Evolutionary conservation across 23 tunicate species (phyloP).

Genomic region (Clavelina lepadiformis): DNA sequence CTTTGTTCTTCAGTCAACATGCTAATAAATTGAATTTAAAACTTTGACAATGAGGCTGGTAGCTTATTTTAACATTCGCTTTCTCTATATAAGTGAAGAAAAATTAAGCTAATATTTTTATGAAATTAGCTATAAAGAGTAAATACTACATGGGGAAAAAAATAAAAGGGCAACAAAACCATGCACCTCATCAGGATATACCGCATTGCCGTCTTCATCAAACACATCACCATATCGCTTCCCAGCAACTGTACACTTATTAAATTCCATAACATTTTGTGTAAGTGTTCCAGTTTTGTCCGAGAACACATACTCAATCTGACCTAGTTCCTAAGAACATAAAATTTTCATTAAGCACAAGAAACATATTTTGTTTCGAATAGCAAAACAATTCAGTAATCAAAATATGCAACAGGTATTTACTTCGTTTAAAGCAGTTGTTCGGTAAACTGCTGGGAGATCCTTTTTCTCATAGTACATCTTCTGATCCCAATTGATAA

Average conservation of each 20-base stretch:
- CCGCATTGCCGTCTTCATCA: constrained; percentile 35
- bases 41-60: too few species aligned
- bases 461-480: constrained; percentile 93
- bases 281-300: constrained; percentile 99
- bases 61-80: too few species aligned
- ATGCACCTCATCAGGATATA: constrained; percentile 48
- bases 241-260: constrained; percentile 70
- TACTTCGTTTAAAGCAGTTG: constrained; percentile 96
- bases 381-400: neutral
- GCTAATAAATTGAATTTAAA: too few species aligned
- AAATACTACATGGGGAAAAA: too few species aligned
- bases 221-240: constrained; percentile 48
- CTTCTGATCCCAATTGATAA: constrained; percentile 80
- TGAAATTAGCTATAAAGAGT: too few species aligned
- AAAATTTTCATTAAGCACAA: neutral
- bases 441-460: constrained; percentile 78
- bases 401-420: neutral
- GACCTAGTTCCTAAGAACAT: constrained; percentile 76
- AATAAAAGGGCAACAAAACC: too few species aligned
- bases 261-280: constrained; percentile 95
- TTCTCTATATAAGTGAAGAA: too few species aligned
- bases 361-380: neutral
- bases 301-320: constrained; percentile 86
- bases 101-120: too few species aligned
- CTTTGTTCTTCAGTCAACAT: too few species aligned